A percentile compares a stretch with the other conserved stretches of the same genome.
Conservation (phyloP, 2,113 vertebrate genomes). For the Orcinus orca region DNA sequence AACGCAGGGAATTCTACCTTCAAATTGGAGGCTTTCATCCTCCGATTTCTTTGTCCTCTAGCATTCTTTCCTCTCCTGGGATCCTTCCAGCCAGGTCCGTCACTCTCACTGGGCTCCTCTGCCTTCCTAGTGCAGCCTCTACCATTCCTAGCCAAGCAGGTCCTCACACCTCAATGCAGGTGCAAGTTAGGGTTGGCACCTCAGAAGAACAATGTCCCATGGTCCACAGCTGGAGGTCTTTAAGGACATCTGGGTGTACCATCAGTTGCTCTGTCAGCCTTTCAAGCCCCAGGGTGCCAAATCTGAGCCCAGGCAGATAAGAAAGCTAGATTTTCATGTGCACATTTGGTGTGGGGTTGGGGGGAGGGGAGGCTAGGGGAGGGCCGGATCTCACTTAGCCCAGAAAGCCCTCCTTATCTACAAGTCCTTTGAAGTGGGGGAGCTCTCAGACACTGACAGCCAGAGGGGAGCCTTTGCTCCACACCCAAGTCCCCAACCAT, state of each 20-base stretch:
- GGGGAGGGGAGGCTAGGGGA: neutral
- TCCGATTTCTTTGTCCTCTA: neutral
- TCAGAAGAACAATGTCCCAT: neutral
- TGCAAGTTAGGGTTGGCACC: neutral
- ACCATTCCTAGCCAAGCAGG: neutral
- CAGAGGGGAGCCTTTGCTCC: neutral
- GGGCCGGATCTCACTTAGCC: constrained; percentile 1
- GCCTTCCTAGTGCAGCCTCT: neutral
- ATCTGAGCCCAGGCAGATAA: constrained; percentile 51
- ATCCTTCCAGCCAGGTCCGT: neutral
- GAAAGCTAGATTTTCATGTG: constrained; percentile 43
- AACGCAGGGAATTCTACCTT: neutral
- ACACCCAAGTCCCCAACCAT: neutral
- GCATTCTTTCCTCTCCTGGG: neutral
- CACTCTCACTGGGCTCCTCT: neutral
- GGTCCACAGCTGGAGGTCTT: constrained; percentile 40
- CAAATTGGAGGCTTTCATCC: neutral
- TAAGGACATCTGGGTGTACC: constrained; percentile 50
- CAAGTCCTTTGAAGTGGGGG: constrained; percentile 31
- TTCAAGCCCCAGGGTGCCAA: constrained; percentile 52
- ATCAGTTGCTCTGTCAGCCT: constrained; percentile 2
- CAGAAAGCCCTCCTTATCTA: constrained; percentile 56
- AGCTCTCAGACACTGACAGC: neutral
- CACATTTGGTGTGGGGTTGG: constrained; percentile 35
- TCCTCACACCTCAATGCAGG: constrained; percentile 18